Conservation (phyloP, 2,113 vertebrate genomes). For the Orientallactaga bullata region DNA sequence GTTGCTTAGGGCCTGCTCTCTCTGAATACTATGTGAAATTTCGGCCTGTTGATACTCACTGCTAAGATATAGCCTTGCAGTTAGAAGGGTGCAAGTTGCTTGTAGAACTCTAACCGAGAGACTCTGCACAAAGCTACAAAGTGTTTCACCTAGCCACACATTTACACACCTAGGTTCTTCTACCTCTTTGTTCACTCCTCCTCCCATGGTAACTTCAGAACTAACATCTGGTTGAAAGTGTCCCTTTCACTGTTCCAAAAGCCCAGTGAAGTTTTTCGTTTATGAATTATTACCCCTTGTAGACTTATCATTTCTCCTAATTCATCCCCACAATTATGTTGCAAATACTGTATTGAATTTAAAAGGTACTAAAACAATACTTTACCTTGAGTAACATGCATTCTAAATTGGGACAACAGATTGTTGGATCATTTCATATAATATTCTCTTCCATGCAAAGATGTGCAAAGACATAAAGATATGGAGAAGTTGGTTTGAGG, state of each 20-base stretch:
- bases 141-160: too few relatives aligned
- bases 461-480: neutral
- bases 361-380: neutral
- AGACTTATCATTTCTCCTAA: neutral
- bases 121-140: neutral
- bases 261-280: neutral
- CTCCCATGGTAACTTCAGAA: rapidly evolving
- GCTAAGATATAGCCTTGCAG: neutral
- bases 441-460: neutral
- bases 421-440: neutral
- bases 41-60: neutral
- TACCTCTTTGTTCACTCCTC: neutral
- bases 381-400: neutral
- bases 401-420: neutral
- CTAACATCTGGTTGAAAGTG: too few relatives aligned
- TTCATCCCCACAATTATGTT: neutral
- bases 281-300: neutral
- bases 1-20: neutral
- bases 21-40: neutral
- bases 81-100: neutral
- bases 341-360: neutral
- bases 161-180: neutral
- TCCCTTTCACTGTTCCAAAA: neutral
- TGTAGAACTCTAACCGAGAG: neutral
- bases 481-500: neutral